Base-by-base conservation (phyloP, 2,113 vertebrate species). In the Chamaetylas fuelleborni region DNA sequence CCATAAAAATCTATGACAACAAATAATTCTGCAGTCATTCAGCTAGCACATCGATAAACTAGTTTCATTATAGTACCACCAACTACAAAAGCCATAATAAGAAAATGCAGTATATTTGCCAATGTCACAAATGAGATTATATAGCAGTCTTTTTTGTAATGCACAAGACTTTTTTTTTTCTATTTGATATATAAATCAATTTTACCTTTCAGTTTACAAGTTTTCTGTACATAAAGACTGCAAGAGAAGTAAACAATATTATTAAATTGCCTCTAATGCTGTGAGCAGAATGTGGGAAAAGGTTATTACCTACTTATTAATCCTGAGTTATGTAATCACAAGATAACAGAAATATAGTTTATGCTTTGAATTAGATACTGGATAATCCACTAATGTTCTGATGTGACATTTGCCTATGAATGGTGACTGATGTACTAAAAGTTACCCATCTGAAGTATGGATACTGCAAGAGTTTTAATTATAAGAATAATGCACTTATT, bases 1-100 rank as follows among this genome's bases (percentile, higher is more conserved):
- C 34, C 34, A 90, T 93, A 96, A 97, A 96, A 97, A 88, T 86
- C 71, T 85, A 65, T 93, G 88, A 92, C 86, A 96, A 77, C 61
- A 91, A 96, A 79, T 89, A 92, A 95, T 91, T 91, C 88, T 93
- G 25, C 29, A 76, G 58, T 77, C 61, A 69, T 88, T 34, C 90
- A 95, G 91, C 69, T 78, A 89, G 66, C 48, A 92, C 65, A 87
- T 79, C 56, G 1, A 91, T 74, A 95, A 96, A 96, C 53, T 72
- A 94, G 28, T 97, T 97, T 95, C 80, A 77, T 88, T 72, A 76
- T 56, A 92, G 67, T 92, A 96, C 60, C 48, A 97, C 57, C 67
- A 96, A 81, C 80, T 92, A 85, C 64, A 91, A 91, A 95, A 67
- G 42, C 31, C 92, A 83, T 94, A 93, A 54, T 61, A 97, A 96